These are phyloP conservation scores for Cryptops parisi DNA, from an alignment of 2,888 invertebrate genomes.

Conservation along the genomic window DNA sequence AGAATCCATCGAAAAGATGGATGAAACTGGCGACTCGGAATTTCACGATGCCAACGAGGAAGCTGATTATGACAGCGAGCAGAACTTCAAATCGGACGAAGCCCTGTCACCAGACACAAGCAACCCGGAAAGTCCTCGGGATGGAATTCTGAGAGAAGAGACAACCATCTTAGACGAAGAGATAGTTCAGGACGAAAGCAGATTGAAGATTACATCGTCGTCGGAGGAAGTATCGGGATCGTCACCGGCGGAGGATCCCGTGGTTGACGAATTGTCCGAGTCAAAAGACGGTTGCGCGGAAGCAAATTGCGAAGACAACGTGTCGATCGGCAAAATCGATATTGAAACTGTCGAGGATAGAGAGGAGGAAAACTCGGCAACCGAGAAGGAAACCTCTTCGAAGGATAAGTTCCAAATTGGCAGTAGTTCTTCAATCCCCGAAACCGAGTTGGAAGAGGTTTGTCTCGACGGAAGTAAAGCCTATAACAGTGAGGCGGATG, in stretches of 20 bases:
- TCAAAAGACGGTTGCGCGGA: not conserved
- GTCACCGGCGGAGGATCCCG: not conserved
- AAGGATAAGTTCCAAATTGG: not conserved
- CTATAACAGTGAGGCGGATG: not conserved
- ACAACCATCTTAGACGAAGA: not conserved
- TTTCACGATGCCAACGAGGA: not conserved
- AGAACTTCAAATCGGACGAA: not conserved
- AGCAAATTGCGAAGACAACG: not conserved
- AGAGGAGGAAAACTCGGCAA: not conserved
- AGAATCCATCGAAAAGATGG: constrained; percentile 11
- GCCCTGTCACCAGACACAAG: not conserved
- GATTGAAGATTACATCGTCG: not conserved
- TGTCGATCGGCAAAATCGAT: not conserved
- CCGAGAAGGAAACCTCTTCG: not conserved
- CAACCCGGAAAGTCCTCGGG: no score
- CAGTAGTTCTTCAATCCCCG: not conserved
- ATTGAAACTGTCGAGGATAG: not conserved
- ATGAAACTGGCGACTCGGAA: not conserved
- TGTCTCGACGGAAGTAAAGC: not conserved
- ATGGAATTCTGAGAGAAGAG: no score
- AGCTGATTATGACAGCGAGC: not conserved
- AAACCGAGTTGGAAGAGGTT: not conserved
- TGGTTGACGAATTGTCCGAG: not conserved
- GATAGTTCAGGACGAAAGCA: not conserved
- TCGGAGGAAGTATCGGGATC: not conserved